Evolutionary conservation across 2,113 vertebrate genomes (phyloP), one percentile per base, ranked within the genome.

Genomic region (Oryzias woworae): DNA sequence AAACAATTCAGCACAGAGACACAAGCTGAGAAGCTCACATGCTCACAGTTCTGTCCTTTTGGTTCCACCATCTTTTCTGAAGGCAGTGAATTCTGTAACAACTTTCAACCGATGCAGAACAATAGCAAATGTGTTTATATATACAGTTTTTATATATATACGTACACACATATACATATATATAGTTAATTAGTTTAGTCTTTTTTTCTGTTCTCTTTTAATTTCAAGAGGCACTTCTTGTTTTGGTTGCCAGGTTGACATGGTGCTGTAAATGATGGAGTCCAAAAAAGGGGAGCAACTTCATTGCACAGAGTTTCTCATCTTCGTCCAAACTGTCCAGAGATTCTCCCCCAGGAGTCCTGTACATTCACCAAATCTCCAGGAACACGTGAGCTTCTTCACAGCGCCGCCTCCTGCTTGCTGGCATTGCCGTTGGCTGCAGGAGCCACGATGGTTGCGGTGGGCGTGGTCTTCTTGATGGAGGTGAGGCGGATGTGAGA

Each of bases 401-500:
- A 89, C 68, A 88, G 77, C 48, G 85, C 75, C 58, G 75, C 85
- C 43, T 89, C 89, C 15, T 77, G 83, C 48, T 78, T 75, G 73
- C 0, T 59, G 62, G 74, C 31, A 60, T n/a, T 69, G 23, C 78
- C 80, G 4, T 85, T 87, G 51, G 74, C 73, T 0, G 78, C 67
- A 0, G 64, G 58, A 7, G 75, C n/a, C 12, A 41, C 2, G 17
- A 85, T 73, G 36, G 86, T 85, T 5, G 81, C 85, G 43, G 91
- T 84, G 52, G 91, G 83, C 4, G 89, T 68, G 52, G 94, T 92
- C 83, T 94, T 95, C 89, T 95, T 96, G 86, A 97, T 83, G 60
- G 96, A 98, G 53, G 94, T 95, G 92, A 96, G 93, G 13, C 91
- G 92, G 70, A 96, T 87, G 62, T 94, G 95, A 14, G 95, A 95